A percentile compares a stretch with the other conserved stretches of the same genome.
phyloP scores from a whole-genome alignment of 1,140 invertebrate genomes.

The Drosophila serrata region DNA sequence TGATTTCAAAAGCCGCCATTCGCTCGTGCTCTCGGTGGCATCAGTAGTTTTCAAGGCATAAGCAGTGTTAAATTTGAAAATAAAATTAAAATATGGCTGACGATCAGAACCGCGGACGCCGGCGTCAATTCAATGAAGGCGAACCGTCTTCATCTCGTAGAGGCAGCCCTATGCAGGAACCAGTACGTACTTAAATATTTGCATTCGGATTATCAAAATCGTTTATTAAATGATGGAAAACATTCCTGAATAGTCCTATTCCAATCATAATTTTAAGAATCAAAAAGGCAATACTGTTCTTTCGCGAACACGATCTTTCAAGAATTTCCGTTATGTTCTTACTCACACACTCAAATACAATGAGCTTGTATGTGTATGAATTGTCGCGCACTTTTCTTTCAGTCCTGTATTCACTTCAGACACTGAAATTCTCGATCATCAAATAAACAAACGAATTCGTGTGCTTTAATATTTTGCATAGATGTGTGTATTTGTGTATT shows the following conservation, averaged over 20 bases:
- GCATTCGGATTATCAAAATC: not conserved
- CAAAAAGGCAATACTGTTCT: not conserved
- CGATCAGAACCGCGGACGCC: slow-evolving; percentile 32
- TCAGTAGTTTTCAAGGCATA: no score
- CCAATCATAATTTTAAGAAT: not conserved
- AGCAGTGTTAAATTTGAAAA: no score
- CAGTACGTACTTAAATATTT: slow-evolving; percentile 13
- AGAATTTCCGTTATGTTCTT: not conserved
- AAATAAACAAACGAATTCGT: not conserved
- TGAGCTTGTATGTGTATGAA: not conserved
- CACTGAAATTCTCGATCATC: not conserved
- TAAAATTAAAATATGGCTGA: slow-evolving; percentile 10
- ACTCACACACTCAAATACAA: not conserved
- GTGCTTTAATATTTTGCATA: not conserved
- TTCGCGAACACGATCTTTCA: not conserved
- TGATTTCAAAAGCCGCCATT: not conserved
- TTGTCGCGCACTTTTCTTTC: not conserved
- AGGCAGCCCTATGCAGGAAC: slow-evolving; percentile 7
- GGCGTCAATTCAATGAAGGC: slow-evolving; percentile 17
- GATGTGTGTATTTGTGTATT: not conserved
- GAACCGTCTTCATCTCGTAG: not conserved
- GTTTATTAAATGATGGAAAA: not conserved
- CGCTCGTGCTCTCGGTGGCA: no score
- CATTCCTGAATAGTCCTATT: not conserved
- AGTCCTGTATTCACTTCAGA: not conserved